These are phyloP conservation scores for Apodemus sylvaticus DNA, from an alignment of 2,113 vertebrate species.

Conservation along the genomic window DNA sequence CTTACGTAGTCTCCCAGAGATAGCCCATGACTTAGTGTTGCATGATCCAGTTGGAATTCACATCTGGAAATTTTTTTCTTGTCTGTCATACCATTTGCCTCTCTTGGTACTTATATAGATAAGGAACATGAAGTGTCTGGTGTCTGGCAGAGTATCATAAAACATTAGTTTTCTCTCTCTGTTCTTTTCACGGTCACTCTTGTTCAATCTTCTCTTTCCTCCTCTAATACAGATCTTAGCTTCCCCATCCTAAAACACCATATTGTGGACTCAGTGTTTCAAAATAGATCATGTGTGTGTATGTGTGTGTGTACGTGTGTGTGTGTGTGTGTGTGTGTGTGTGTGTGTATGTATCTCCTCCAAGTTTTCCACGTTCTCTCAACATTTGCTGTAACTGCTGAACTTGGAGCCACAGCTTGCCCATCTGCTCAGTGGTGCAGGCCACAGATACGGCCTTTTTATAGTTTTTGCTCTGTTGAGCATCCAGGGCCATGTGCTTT, in stretches of 20 bases:
- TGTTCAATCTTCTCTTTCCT: neutral
- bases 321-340: too few species aligned
- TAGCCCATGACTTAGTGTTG: neutral
- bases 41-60: neutral
- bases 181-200: neutral
- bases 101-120: neutral
- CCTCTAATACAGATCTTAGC: neutral
- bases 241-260: neutral
- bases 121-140: rapidly evolving
- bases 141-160: neutral
- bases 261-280: neutral
- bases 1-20: neutral
- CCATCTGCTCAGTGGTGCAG: neutral
- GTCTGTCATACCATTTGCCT: neutral
- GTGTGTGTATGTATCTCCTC: neutral
- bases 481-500: neutral
- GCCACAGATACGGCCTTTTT: neutral
- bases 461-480: neutral
- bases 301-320: too few species aligned
- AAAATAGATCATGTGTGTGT: neutral
- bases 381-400: neutral
- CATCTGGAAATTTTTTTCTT: neutral
- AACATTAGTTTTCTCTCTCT: neutral
- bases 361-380: neutral
- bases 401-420: rapidly evolving